Conservation (phyloP, 53 echinoderm and acorn worm species). For the Holothuria leucospilota region DNA sequence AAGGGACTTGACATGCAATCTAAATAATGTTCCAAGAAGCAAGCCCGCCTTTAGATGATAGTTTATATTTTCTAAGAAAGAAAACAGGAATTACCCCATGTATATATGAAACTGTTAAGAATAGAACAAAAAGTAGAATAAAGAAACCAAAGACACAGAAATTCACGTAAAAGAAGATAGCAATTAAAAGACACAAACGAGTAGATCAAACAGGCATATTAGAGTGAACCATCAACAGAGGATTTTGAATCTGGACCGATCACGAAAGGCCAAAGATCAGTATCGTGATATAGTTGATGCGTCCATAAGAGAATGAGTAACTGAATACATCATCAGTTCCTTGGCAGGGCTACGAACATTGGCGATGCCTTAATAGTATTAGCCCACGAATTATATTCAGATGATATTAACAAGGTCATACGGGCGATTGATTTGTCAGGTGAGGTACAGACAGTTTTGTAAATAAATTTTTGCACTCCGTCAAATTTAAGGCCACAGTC, state of each 20-base stretch:
- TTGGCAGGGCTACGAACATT: slow-evolving; percentile 77
- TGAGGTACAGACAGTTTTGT: slow-evolving; percentile 38
- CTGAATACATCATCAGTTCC: slow-evolving; percentile 83
- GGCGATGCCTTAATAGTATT: slow-evolving; percentile 80
- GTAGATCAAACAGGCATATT: slow-evolving; percentile 79
- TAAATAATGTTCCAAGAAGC: background rate
- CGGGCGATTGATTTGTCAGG: slow-evolving; percentile 91
- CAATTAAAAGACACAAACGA: slow-evolving; percentile 45
- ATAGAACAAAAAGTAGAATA: background rate
- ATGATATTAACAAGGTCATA: slow-evolving; percentile 84
- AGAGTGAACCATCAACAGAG: slow-evolving; percentile 85
- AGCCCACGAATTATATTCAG: slow-evolving; percentile 91
- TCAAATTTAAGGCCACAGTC: background rate
- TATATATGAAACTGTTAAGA: background rate
- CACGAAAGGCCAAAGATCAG: slow-evolving; percentile 61
- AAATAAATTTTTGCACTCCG: background rate
- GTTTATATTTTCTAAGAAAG: slow-evolving; percentile 29
- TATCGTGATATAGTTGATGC: slow-evolving; percentile 87
- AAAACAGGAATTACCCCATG: slow-evolving; percentile 7
- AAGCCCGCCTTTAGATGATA: background rate
- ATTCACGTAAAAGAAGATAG: slow-evolving; percentile 9
- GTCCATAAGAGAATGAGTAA: slow-evolving; percentile 97
- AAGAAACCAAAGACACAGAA: background rate
- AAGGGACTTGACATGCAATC: slow-evolving; percentile 29
- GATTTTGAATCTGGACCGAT: slow-evolving; percentile 66